Percentiles rank a stretch among this genome's conserved stretches.
Evolutionary conservation across 2,888 invertebrate species (phyloP).

Genomic region (Melanargia galathea): DNA sequence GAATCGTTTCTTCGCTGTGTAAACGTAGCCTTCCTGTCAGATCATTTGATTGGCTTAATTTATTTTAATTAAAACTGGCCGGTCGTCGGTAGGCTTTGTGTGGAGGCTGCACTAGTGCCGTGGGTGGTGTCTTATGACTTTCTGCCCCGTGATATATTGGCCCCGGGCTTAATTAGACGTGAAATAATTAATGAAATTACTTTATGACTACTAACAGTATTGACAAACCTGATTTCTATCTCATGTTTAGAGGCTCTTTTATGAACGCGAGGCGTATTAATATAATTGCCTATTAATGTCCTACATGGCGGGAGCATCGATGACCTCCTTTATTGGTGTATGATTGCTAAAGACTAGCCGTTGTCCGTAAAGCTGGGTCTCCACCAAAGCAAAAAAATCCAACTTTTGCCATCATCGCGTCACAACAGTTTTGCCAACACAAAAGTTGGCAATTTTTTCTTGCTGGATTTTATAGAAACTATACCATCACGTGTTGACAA

Average conservation of each 20-base stretch:
- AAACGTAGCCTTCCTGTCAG: conserved; percentile 16
- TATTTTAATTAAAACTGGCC: conserved; percentile 50
- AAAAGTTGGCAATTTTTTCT: no score
- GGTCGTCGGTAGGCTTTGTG: conserved; percentile 39
- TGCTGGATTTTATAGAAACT: no score
- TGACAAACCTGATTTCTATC: conserved; percentile 31
- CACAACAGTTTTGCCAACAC: no score
- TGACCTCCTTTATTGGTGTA: conserved; percentile 17
- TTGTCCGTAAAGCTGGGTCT: no score
- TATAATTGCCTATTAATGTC: conserved; percentile 32
- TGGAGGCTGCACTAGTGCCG: conserved; percentile 32
- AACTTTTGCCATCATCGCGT: no score
- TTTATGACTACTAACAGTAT: conserved; percentile 42
- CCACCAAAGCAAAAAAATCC: no score
- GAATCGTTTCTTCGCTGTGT: conserved; percentile 11
- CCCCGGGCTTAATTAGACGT: conserved; percentile 46
- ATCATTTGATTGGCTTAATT: conserved; percentile 45
- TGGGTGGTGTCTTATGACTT: conserved; percentile 49
- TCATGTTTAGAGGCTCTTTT: conserved; percentile 16
- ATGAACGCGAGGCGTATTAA: conserved; percentile 27
- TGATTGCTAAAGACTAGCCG: neutral
- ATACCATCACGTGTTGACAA: no score
- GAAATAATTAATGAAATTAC: conserved; percentile 47
- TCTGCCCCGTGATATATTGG: conserved; percentile 46
- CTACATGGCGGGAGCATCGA: conserved; percentile 23